A percentile compares a stretch with the other conserved stretches of the same genome.
These are phyloP conservation scores for Anniella stebbinsi DNA, from an alignment of 2,797 vertebrate species.

Conservation along the genomic window DNA sequence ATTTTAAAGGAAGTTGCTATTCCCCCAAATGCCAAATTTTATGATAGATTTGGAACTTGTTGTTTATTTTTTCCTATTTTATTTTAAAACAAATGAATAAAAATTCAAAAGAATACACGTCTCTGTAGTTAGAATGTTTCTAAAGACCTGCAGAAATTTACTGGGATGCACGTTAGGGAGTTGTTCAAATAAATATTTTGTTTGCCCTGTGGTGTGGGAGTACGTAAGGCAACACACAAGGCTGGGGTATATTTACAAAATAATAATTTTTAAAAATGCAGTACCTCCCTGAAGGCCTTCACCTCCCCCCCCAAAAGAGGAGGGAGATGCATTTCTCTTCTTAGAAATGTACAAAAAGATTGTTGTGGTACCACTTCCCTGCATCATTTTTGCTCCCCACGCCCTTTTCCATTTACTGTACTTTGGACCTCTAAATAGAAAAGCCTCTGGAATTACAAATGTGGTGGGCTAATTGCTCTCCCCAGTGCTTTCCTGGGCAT, in stretches of 20 bases:
- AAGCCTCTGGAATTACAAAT: background rate
- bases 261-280: too few species aligned
- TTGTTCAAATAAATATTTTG: background rate
- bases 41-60: background rate
- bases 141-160: background rate
- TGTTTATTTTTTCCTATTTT: background rate
- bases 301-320: background rate
- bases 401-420: background rate
- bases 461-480: background rate
- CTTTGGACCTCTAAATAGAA: background rate
- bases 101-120: too few species aligned
- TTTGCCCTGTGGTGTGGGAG: background rate
- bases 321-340: background rate
- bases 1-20: background rate
- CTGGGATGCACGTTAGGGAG: background rate
- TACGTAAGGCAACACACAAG: background rate
- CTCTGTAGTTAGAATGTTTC: too few species aligned
- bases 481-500: background rate
- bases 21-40: background rate
- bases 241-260: background rate
- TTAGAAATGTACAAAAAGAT: constrained; percentile 1
- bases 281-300: too few species aligned
- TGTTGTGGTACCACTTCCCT: fast-evolving
- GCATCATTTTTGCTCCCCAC: background rate
- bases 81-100: too few species aligned